Conservation (phyloP, 2,797 vertebrate species). For the Nyctalus aviator region DNA sequence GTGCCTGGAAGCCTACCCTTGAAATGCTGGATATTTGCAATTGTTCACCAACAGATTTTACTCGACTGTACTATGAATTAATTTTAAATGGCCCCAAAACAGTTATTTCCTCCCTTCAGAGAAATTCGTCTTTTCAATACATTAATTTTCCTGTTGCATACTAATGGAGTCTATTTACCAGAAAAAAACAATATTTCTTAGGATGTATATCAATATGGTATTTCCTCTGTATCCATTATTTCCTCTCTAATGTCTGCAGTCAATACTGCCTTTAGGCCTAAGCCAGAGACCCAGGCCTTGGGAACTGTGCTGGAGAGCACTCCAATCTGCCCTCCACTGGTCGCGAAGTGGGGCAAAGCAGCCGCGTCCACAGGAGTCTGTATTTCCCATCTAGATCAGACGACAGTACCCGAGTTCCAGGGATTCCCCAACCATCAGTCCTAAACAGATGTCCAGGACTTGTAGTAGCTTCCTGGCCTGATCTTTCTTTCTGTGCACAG, state of each 20-base stretch:
- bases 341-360: background rate
- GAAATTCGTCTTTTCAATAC: background rate
- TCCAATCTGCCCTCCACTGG: too few relatives aligned
- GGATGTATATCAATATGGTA: background rate
- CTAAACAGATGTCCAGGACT: background rate
- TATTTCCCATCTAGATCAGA: background rate
- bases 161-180: background rate
- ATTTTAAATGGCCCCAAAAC: background rate
- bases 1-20: background rate
- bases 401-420: background rate
- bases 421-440: background rate
- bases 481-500: background rate
- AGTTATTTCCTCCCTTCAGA: background rate
- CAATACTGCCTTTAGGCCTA: background rate
- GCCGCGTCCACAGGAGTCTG: accelerated
- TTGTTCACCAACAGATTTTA: background rate
- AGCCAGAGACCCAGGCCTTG: background rate
- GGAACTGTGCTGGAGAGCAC: background rate
- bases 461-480: background rate
- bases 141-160: background rate
- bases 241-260: background rate
- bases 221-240: background rate
- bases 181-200: background rate
- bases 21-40: background rate
- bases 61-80: background rate